These are phyloP conservation scores for Polypterus senegalus DNA, from an alignment of 2,113 vertebrate genomes.

Conservation along the genomic window DNA sequence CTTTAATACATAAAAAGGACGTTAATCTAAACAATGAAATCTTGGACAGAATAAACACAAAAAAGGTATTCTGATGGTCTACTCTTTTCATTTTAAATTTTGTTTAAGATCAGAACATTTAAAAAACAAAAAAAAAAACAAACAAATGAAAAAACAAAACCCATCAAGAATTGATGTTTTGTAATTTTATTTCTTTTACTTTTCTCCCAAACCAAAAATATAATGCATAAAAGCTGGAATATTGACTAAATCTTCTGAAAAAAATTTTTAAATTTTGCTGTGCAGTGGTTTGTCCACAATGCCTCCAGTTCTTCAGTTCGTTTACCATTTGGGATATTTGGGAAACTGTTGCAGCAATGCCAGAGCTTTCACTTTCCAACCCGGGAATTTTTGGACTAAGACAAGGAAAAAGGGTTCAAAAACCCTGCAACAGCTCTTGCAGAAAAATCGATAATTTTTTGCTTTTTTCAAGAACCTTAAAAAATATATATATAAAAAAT, in stretches of 20 bases:
- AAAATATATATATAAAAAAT: too few species aligned
- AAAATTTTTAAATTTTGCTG: conserved; percentile 61
- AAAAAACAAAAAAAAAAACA: too few species aligned
- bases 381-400: conserved; percentile 68
- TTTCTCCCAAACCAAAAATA: conserved; percentile 25
- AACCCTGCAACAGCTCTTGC: conserved; percentile 24
- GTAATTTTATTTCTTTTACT: too few species aligned
- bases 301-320: conserved; percentile 48
- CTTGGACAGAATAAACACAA: too few species aligned
- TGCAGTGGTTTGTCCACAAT: conserved; percentile 48
- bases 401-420: conserved; percentile 49
- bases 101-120: too few species aligned
- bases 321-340: too few species aligned
- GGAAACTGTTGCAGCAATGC: conserved; percentile 61
- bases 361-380: conserved; percentile 70
- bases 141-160: too few species aligned
- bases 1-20: too few species aligned
- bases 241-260: conserved; percentile 34
- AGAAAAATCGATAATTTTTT: conserved; percentile 46
- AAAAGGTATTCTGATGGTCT: too few species aligned
- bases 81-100: too few species aligned
- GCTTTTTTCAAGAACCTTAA: conserved; percentile 61
- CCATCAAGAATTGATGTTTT: too few species aligned
- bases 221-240: conserved; percentile 27
- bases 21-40: too few species aligned